These are phyloP conservation scores for Hormaphis cornu DNA, from an alignment of 1,140 invertebrate genomes.

Conservation along the genomic window DNA sequence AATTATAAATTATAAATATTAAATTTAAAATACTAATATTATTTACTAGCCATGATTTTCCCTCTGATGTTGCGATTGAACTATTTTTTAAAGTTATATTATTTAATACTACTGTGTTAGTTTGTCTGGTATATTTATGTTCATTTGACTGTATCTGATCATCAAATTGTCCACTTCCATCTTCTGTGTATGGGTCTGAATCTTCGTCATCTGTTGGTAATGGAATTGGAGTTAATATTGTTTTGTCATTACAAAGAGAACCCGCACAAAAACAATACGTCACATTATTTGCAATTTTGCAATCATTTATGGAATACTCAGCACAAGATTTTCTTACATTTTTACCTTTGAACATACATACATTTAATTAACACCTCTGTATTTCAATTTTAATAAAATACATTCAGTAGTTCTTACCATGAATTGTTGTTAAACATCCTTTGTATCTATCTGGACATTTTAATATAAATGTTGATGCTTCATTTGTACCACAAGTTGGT, in stretches of 20 bases:
- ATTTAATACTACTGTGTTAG: background rate
- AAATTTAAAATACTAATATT: background rate
- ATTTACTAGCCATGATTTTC: background rate
- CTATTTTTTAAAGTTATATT: background rate
- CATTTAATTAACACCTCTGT: background rate
- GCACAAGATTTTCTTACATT: background rate
- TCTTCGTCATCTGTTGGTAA: slow-evolving; percentile 17
- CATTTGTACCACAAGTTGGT: slow-evolving; percentile 13
- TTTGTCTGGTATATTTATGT: background rate
- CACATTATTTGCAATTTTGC: slow-evolving; percentile 17
- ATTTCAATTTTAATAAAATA: background rate
- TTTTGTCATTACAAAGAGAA: slow-evolving; percentile 1
- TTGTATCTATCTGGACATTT: slow-evolving; percentile 35
- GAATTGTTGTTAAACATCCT: slow-evolving; percentile 36
- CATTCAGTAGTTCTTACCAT: slow-evolving; percentile 33
- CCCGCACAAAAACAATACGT: slow-evolving; percentile 19
- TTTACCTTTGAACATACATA: background rate
- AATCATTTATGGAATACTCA: background rate
- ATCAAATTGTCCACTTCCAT: slow-evolving; percentile 18
- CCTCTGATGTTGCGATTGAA: background rate
- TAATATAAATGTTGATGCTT: slow-evolving; percentile 12
- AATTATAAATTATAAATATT: background rate
- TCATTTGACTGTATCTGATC: background rate
- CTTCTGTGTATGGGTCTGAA: slow-evolving; percentile 5
- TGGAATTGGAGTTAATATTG: background rate